Base-by-base conservation (phyloP, 2,113 vertebrate genomes). In the mouse (Mus musculus) region DNA sequence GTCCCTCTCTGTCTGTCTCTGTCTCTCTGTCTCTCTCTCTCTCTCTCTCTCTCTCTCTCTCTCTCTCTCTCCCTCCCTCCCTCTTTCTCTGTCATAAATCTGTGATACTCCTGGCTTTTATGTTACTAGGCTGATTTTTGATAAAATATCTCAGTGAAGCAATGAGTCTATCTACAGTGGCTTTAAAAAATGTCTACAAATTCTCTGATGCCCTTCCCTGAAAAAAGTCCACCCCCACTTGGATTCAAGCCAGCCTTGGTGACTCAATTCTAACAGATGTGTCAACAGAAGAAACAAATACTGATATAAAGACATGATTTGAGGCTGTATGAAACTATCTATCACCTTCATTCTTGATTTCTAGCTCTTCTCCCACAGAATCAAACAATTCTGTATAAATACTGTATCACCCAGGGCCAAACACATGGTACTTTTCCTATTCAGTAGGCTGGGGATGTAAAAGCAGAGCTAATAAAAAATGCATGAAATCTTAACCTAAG, bases 381-480 rank as follows among this genome's bases (percentile, higher is more conserved):
- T 14, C 61, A 86, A 73, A 59, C n/a, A 30, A 95, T 95, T 94
- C 67, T 63, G 39, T 73, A n/a, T 88, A 88, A 93, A 92, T 88
- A 80, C 72, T 72, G 39, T 49, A 81, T 88, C 76, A 77, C 16
- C 61, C 81, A 69, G 39, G 46, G 90, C 88, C 76, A 59, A 85
- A 65, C 52, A 56, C 65, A 85, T 86, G 88, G 88, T 95, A 65
- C 52, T 87, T 75, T 90, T 96, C 56, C 80, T 90, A 7, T 65
- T 95, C 76, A 63, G 80, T 61, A 96, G 33, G 75, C 69, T 95
- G 76, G 59, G 36, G 16, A 81, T 77, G 22, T 54, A 81, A 96
- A 96, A 85, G 24, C 65, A 75, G 7, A 90, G 80, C 88, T 97
- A 95, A 96, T 92, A 95, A 91, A 91, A 96, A 95, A 92, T 89